phyloP scores from a whole-genome alignment of 1,140 invertebrate species.

The Drosophila parvula region DNA sequence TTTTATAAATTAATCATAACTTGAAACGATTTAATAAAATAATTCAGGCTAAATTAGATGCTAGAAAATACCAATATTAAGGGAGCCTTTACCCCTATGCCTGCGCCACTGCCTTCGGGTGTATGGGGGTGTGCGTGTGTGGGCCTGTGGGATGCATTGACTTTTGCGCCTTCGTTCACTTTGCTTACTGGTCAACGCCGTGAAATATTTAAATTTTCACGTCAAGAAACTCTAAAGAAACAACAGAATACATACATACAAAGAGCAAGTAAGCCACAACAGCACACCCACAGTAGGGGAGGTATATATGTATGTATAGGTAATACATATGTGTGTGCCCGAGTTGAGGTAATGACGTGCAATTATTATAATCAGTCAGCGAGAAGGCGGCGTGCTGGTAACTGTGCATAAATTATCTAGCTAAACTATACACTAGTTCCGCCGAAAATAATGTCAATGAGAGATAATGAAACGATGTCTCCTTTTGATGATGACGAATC shows the following conservation, averaged over 20 bases:
- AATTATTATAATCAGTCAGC: constrained; percentile 48
- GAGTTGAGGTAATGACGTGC: constrained; percentile 30
- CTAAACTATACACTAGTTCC: constrained; percentile 2
- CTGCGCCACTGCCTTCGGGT: not conserved
- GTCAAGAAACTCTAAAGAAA: constrained; percentile 18
- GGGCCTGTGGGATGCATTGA: constrained; percentile 26
- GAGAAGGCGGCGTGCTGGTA: constrained; percentile 34
- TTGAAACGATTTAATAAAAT: not conserved
- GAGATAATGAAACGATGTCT: constrained; percentile 4
- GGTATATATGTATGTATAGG: not conserved
- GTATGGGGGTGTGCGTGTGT: not conserved
- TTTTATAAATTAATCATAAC: not conserved
- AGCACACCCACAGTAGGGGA: constrained; percentile 1
- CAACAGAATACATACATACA: not conserved
- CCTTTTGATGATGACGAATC: constrained; percentile 19
- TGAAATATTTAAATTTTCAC: constrained; percentile 36
- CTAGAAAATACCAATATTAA: too few relatives aligned
- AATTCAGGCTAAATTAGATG: too few relatives aligned
- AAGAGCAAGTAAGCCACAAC: not conserved
- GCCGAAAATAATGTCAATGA: not conserved
- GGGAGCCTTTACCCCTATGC: not conserved
- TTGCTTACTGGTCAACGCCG: constrained; percentile 34
- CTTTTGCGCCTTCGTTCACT: constrained; percentile 37
- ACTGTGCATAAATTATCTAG: constrained; percentile 42
- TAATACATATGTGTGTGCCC: constrained; percentile 6